Base-by-base conservation (phyloP, 2,888 invertebrate species). In the Cylloceria caligata region DNA sequence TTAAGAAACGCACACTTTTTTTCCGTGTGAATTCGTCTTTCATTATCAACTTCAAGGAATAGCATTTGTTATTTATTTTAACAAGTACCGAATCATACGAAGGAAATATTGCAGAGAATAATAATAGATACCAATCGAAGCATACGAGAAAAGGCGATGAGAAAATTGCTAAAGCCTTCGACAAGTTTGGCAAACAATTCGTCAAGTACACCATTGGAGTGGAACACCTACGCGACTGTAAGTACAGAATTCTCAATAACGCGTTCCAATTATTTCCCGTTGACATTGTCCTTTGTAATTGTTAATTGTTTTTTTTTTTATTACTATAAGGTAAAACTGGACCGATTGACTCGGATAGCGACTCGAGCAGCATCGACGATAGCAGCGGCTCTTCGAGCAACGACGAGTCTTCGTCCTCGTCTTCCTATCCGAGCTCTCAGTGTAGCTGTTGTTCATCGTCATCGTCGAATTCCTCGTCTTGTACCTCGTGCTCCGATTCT, bases 141-240 rank as follows among this genome's bases (percentile, higher is more conserved):
- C 1, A 34, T 24, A 19, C 21, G 6, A 39, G 0, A 52, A 68
- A 36, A 52, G 11, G 5, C 2, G 24, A 36, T 5, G 24, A 39
- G 6, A 68, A 68, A 13, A 68, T 72, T 16, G 73, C 57, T n/a
- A 79, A 60, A 4, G 82, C 84, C 9, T 72, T 88, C 6, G 34
- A 55, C 1, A 34, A 68, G 39, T 84, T 87, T 45, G 77, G 71
- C 13, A 24, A 42, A 16, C 71, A 80, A 4, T 81, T 88, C 7
- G 27, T 47, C 1, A 49, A 3, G 0, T 64, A 85, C 2, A 67
- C 19, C 2, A 65, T 21, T 2, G 27, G 80, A 42, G 77, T 69
- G 30, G 24, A 21, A 39, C 19, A 19, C 11, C 60, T 3, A n/a
- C n/a, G 52, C 13, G 52, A 65, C 21, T 57, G 79, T 79, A 16